Evolutionary conservation across 1,140 invertebrate species (phyloP), one percentile per base, ranked within the genome.

Genomic region (Linepithema humile): DNA sequence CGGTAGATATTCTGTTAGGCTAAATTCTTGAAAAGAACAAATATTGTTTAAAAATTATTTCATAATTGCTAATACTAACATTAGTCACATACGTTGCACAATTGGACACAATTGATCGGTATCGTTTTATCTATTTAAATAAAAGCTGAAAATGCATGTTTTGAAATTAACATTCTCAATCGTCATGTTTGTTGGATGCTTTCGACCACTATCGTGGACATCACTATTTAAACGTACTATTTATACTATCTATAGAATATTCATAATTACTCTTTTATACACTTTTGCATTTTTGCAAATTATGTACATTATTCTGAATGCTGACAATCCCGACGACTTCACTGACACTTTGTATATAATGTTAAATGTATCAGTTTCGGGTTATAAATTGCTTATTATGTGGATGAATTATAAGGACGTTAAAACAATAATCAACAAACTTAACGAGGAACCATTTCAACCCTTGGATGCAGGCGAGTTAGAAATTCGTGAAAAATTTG

Each of bases 281-380:
- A 23, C 15, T 35, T 60, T 84, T 5, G 35, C 50, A 0, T 23
- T 84, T 7, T 32, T 20, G 0, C 69, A 50, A 74, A 59, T 82
- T 45, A 77, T 73, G 67, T 85, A 80, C 32, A 26, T 74, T 0
- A 0, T 55, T 15, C 17, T 64, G 2, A 64, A 48, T 74, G 82
- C 85, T 6, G 10, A 82, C 0, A 84, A 82, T 50, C 20, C 75
- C 7, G 83, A 89, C 2, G 72, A 86, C 6, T 82, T 90, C 0
- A 85, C 85, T 0, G 83, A 90, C 10, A 91, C 78, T 72, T 40
- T 89, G 2, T 88, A 88, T 7, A 60, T 91, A 15, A 32, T 82
- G 1, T 43, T 91, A 3, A 80, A 82, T 1, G 50, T 87, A 2
- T 29, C 55, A 0, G 70, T 70, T 15, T 73, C 60, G 0, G 70